These are phyloP conservation scores for Alosa sapidissima DNA, from an alignment of 2,797 vertebrate genomes.

Conservation along the genomic window DNA sequence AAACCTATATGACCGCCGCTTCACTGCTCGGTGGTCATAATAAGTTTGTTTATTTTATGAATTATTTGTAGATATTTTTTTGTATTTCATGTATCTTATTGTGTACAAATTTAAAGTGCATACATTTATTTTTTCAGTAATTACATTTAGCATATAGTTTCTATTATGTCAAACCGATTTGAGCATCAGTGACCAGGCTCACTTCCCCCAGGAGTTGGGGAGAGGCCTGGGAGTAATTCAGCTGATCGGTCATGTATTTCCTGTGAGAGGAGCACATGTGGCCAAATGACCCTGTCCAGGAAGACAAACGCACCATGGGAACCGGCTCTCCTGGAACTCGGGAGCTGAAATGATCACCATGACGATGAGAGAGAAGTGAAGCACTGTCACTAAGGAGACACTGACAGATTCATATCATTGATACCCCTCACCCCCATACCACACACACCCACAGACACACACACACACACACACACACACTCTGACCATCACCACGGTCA, in stretches of 20 bases:
- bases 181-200: not conserved
- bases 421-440: not conserved
- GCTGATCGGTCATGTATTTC: not conserved
- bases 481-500: not conserved
- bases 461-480: not conserved
- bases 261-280: not conserved
- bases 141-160: not conserved
- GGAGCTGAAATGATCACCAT: constrained; percentile 1
- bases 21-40: too few species aligned
- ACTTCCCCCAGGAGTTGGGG: not conserved
- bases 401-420: not conserved
- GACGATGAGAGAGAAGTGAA: not conserved
- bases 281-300: not conserved
- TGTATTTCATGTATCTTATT: too few species aligned
- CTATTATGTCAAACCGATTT: not conserved
- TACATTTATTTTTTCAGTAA: too few species aligned
- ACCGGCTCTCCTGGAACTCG: not conserved
- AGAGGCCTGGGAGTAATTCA: not conserved
- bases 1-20: too few species aligned
- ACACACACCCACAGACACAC: not conserved
- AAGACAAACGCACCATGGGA: not conserved
- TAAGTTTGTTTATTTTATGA: too few species aligned
- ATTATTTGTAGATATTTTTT: too few species aligned
- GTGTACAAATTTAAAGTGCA: too few species aligned
- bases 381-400: not conserved